A percentile compares a stretch with the other conserved stretches of the same genome.
phyloP scores from a whole-genome alignment of 2,797 vertebrate genomes.

The Melanotaenia trifasciata region DNA sequence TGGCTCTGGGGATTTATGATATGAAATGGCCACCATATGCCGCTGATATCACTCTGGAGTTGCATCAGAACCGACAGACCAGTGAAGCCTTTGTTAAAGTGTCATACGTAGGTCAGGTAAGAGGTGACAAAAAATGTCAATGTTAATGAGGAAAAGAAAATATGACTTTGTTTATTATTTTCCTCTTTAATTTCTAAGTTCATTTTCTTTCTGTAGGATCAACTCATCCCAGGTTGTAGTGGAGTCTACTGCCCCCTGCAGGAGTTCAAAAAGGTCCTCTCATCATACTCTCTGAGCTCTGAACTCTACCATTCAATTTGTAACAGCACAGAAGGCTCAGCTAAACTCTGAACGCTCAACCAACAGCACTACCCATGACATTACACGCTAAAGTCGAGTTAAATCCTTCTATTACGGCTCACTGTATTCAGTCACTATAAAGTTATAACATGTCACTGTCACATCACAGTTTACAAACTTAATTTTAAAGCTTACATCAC shows the following conservation, averaged over 20 bases:
- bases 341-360: constrained; percentile 52
- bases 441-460: constrained; percentile 14
- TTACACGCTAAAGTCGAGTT: neutral
- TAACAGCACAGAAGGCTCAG: constrained; percentile 52
- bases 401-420: neutral
- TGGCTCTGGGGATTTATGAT: constrained; percentile 92
- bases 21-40: constrained; percentile 92
- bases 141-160: neutral
- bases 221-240: constrained; percentile 88
- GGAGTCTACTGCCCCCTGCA: constrained; percentile 89
- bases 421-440: constrained; percentile 32
- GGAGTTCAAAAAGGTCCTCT: constrained; percentile 87
- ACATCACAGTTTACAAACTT: neutral
- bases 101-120: constrained; percentile 89
- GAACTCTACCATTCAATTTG: constrained; percentile 86
- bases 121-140: neutral
- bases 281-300: constrained; percentile 78
- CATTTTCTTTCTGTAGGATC: constrained; percentile 81
- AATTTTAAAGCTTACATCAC: constrained; percentile 9
- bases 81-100: constrained; percentile 89
- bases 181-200: neutral
- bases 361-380: constrained; percentile 5
- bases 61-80: constrained; percentile 87
- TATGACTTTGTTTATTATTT: neutral
- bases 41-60: constrained; percentile 89